These are phyloP conservation scores for Acanthopagrus latus DNA, from an alignment of 2,797 vertebrate genomes.

Conservation along the genomic window DNA sequence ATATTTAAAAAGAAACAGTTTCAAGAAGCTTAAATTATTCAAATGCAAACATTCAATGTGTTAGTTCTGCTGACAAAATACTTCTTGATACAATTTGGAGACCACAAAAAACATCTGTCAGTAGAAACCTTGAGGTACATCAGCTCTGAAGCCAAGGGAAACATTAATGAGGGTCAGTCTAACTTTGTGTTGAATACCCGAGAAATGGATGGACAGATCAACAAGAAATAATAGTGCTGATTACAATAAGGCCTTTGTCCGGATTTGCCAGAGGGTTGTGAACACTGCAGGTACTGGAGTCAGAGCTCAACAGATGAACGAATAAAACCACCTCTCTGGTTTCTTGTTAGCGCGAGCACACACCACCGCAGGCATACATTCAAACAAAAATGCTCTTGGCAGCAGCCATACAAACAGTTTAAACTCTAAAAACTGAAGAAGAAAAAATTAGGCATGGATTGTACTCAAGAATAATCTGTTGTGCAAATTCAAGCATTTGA, in stretches of 20 bases:
- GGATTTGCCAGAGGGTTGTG: slow-evolving; percentile 34
- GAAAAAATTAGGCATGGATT: slow-evolving; percentile 5
- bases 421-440: slow-evolving; percentile 23
- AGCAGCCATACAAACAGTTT: slow-evolving; percentile 9
- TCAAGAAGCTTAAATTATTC: slow-evolving; percentile 9
- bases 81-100: slow-evolving; percentile 4
- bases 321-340: neutral
- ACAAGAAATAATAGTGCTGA: neutral
- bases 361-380: slow-evolving; percentile 24
- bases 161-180: neutral
- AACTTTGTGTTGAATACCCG: neutral
- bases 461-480: slow-evolving; percentile 27
- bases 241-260: slow-evolving; percentile 26
- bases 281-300: slow-evolving; percentile 41
- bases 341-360: slow-evolving; percentile 1
- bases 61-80: slow-evolving; percentile 17
- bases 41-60: slow-evolving; percentile 42
- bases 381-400: slow-evolving; percentile 8
- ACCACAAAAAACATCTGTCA: slow-evolving; percentile 13
- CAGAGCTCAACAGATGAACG: slow-evolving; percentile 11
- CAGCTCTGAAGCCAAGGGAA: slow-evolving; percentile 19
- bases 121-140: slow-evolving; percentile 28
- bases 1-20: neutral
- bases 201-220: neutral
- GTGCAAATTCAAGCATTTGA: slow-evolving; percentile 53